These are phyloP conservation scores for Pollimyrus isidori DNA, from an alignment of 2,113 vertebrate species.

Conservation along the genomic window DNA sequence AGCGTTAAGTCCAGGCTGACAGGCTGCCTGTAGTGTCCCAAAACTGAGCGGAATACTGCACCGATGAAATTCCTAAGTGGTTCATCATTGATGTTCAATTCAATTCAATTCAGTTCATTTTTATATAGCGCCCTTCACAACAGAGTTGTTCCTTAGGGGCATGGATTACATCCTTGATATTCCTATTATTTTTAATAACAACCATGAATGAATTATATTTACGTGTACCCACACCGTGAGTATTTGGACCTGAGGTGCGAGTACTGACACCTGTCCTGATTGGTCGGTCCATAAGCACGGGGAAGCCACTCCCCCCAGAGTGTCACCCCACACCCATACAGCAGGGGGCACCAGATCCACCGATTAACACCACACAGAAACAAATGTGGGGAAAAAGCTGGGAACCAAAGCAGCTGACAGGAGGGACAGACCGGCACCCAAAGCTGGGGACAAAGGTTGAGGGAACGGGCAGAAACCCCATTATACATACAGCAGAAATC, in stretches of 20 bases:
- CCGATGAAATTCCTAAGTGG: not conserved
- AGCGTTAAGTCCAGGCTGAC: not conserved
- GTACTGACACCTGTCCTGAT: not conserved
- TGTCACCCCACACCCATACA: not conserved
- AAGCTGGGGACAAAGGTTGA: not conserved
- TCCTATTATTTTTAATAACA: conserved; percentile 25
- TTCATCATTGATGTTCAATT: not conserved
- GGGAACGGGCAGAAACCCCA: not conserved
- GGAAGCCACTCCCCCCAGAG: not conserved
- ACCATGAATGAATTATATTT: conserved; percentile 34
- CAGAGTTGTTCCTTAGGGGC: not conserved
- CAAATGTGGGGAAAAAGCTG: not conserved
- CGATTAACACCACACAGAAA: not conserved
- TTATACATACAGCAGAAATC: not conserved
- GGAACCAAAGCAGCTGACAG: not conserved
- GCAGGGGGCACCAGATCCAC: not conserved
- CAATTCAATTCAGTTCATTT: too few species aligned
- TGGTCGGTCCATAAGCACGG: not conserved
- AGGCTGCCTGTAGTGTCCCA: not conserved
- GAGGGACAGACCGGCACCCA: not conserved
- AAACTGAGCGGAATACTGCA: not conserved
- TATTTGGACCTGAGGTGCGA: not conserved
- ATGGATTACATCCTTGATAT: not conserved
- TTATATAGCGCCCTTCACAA: too few species aligned
- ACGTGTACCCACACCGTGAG: not conserved